Evolutionary conservation across 1,140 invertebrate species (phyloP), one percentile per base, ranked within the genome.

Genomic region (Drosophila nebulosa): DNA sequence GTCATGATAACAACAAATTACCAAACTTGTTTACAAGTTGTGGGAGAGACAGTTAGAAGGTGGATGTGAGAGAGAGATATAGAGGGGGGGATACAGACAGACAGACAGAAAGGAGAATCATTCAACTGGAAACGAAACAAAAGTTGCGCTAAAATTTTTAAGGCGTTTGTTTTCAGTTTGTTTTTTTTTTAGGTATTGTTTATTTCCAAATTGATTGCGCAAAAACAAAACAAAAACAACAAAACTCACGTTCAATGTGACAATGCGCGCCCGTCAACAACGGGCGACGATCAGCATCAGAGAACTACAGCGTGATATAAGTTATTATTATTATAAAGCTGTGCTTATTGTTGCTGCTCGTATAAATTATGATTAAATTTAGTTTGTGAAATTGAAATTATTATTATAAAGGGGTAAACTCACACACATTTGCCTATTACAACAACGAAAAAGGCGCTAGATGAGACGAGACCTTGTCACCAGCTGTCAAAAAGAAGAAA

Each of bases 331-430:
- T 30, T 55, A 16, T 55, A 10, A 55, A 55, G 26, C 26, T 18
- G 6, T 4, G 26, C 24, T n/a, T n/a, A n/a, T 21, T 24, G 9
- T 51, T 10, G 21, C 24, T 53, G 39, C 51, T 53, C 10, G 22
- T 16, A 53, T 53, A 27, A 53, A 53, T 53, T 53, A 53, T 53
- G 51, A 53, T 55, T 55, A 26, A 55, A 30, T 55, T 16, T 55
- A 22, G 14, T 10, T 55, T 16, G 3, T 30, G 26, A 53, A 53
- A 55, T 30, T 55, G 1, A 30, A 26, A 32, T 32, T 32, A 9
- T 10, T 32, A 32, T 32, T 30, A 30, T 9, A 30, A 22, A 22
- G 7, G 39, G 39, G 18, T 18, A 46, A 46, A 46, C 7, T 46
- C 39, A 16, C 4, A 16, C 16, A 21, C 39, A 21, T 46, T 18